These are phyloP conservation scores for Sebastes oblongus DNA, from an alignment of 2,797 vertebrate species.

Conservation along the genomic window DNA sequence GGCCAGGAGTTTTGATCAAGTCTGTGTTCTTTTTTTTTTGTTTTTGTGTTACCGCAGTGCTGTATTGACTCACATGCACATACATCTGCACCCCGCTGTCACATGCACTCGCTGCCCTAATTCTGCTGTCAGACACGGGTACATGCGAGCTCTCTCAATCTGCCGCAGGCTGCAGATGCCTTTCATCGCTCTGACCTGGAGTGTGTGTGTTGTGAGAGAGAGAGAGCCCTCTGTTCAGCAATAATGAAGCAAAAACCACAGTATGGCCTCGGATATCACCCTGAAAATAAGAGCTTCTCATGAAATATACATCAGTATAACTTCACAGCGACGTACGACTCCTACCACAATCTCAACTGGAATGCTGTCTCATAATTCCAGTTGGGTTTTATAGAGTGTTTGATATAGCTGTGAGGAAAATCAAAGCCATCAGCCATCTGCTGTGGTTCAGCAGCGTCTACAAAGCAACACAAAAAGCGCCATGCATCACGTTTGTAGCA, in stretches of 20 bases:
- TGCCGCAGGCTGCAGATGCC: conserved; percentile 43
- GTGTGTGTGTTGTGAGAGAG: not conserved
- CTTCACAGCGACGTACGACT: not conserved
- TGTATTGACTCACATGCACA: conserved; percentile 39
- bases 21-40: conserved; percentile 8
- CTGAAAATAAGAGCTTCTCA: not conserved
- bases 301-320: conserved; percentile 6
- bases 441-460: conserved; percentile 33
- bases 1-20: conserved; percentile 25
- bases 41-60: conserved; percentile 6
- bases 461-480: conserved; percentile 1
- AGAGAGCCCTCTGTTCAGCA: not conserved
- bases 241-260: not conserved
- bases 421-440: conserved; percentile 41
- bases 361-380: conserved; percentile 8
- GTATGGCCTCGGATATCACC: not conserved
- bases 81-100: conserved; percentile 27
- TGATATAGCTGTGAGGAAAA: conserved; percentile 42
- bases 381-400: conserved; percentile 23
- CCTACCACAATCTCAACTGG: not conserved
- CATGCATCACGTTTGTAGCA: conserved; percentile 3
- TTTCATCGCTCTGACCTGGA: conserved; percentile 45
- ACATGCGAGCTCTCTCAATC: conserved; percentile 10
- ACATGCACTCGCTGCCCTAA: conserved; percentile 37
- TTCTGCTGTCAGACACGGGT: conserved; percentile 37